A percentile compares a stretch with the other conserved stretches of the same genome.
Conservation (phyloP, 2,888 invertebrate species). For the Amblyteles armatorius region DNA sequence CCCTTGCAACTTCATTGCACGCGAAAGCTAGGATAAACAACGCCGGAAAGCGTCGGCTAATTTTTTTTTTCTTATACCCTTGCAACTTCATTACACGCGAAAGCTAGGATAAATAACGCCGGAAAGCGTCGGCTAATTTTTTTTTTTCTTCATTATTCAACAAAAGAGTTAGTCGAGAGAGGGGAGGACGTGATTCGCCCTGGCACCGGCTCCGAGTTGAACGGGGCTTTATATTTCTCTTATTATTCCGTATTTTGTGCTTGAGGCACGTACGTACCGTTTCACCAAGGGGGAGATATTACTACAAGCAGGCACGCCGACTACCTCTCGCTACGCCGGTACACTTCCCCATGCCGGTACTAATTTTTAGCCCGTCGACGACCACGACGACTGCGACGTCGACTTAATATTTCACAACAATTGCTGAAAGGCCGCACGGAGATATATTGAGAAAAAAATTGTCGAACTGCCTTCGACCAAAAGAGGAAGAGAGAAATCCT, state of each 20-base stretch:
- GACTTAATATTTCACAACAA: constrained; percentile 44
- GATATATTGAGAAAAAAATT: constrained; percentile 18
- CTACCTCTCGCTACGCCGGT: constrained; percentile 2
- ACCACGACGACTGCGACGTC: constrained; percentile 21
- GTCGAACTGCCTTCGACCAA: not conserved
- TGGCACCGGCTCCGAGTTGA: constrained; percentile 28
- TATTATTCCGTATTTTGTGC: constrained; percentile 82
- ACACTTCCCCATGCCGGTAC: constrained; percentile 45
- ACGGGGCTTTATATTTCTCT: constrained; percentile 74
- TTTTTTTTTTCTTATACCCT: constrained; percentile 34
- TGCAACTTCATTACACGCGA: constrained; percentile 37
- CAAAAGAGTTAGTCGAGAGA: constrained; percentile 67
- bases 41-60: constrained; percentile 12
- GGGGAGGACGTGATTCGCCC: constrained; percentile 74
- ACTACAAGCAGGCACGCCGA: constrained; percentile 58
- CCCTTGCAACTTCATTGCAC: constrained; percentile 15
- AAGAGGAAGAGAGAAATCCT: constrained; percentile 11
- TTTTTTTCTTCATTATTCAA: constrained; percentile 66
- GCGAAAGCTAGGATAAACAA: constrained; percentile 32
- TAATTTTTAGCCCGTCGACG: constrained; percentile 6
- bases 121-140: constrained; percentile 16
- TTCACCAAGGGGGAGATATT: constrained; percentile 49
- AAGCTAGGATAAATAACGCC: constrained; percentile 10
- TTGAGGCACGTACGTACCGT: constrained; percentile 80
- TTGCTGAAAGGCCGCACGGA: constrained; percentile 29